Evolutionary conservation across 2,113 vertebrate genomes (phyloP).

Genomic region (Catagonus wagneri): DNA sequence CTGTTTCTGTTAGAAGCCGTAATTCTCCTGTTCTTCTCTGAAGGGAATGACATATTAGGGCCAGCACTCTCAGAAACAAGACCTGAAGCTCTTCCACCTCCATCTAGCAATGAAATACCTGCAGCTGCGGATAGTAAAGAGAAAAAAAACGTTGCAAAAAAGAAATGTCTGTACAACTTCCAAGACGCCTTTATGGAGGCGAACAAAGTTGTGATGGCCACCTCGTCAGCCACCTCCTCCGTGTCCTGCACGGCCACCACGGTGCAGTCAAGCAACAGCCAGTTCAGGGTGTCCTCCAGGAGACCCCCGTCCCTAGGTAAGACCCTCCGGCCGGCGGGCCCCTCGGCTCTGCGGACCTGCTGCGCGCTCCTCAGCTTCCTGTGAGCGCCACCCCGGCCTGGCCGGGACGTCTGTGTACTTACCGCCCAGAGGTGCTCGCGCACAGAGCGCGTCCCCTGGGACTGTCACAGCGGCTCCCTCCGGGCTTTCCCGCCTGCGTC

Average conservation of each 20-base stretch:
- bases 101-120: conserved; percentile 88
- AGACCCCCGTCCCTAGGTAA: conserved; percentile 94
- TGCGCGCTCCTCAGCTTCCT: fast-evolving
- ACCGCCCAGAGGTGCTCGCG: fast-evolving
- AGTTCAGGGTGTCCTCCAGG: conserved; percentile 95
- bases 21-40: conserved; percentile 60
- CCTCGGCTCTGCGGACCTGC: fast-evolving
- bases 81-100: conserved; percentile 91
- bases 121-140: conserved; percentile 91
- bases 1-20: background rate
- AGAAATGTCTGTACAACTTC: conserved; percentile 99
- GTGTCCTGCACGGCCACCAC: conserved; percentile 98
- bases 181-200: conserved; percentile 99
- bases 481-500: fast-evolving
- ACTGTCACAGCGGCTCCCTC: too few relatives aligned
- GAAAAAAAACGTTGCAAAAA: conserved; percentile 94
- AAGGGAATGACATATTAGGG: conserved; percentile 92
- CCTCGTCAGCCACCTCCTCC: conserved; percentile 95
- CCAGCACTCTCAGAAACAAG: conserved; percentile 90
- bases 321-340: background rate
- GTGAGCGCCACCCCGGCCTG: fast-evolving
- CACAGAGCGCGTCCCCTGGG: fast-evolving
- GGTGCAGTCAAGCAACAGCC: conserved; percentile 98
- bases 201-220: conserved; percentile 96
- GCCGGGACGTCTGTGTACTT: fast-evolving